These are phyloP conservation scores for Meteorus sp. DNA, from an alignment of 1,140 invertebrate species.

Conservation along the genomic window DNA sequence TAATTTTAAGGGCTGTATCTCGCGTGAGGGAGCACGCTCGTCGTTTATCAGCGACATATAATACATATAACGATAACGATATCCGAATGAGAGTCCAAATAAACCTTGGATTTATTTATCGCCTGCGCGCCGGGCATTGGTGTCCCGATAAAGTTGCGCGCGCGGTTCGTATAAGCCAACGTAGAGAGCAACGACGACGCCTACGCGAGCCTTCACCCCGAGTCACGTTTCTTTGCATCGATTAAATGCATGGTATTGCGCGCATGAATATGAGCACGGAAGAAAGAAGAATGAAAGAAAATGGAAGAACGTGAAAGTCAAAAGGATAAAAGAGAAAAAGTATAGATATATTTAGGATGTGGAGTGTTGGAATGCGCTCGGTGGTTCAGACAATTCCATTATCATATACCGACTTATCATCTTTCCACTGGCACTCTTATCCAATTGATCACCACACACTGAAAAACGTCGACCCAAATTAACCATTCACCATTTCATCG, in stretches of 20 bases:
- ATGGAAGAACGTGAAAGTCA: too few species aligned
- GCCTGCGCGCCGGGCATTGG: slow-evolving; percentile 30
- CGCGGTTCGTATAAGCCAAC: slow-evolving; percentile 25
- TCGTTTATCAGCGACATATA: slow-evolving; percentile 23
- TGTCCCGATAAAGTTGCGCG: slow-evolving; percentile 33
- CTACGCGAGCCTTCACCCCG: slow-evolving; percentile 1
- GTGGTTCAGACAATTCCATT: too few species aligned
- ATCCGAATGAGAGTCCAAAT: slow-evolving; percentile 22
- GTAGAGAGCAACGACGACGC: slow-evolving; percentile 25
- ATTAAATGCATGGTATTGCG: slow-evolving; percentile 1
- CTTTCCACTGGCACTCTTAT: too few species aligned
- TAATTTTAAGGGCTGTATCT: background rate
- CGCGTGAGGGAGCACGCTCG: background rate
- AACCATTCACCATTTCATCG: too few species aligned
- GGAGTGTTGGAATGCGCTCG: too few species aligned
- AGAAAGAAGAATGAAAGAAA: background rate
- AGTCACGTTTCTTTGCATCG: background rate
- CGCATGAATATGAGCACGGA: too few species aligned
- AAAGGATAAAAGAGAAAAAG: too few species aligned
- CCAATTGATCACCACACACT: too few species aligned
- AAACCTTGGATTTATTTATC: slow-evolving; percentile 38
- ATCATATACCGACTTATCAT: too few species aligned
- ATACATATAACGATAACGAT: slow-evolving; percentile 6
- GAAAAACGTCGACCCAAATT: too few species aligned
- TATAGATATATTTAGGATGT: too few species aligned